Base-by-base conservation (phyloP, 1,140 invertebrate species). In the Magallana gigas region DNA sequence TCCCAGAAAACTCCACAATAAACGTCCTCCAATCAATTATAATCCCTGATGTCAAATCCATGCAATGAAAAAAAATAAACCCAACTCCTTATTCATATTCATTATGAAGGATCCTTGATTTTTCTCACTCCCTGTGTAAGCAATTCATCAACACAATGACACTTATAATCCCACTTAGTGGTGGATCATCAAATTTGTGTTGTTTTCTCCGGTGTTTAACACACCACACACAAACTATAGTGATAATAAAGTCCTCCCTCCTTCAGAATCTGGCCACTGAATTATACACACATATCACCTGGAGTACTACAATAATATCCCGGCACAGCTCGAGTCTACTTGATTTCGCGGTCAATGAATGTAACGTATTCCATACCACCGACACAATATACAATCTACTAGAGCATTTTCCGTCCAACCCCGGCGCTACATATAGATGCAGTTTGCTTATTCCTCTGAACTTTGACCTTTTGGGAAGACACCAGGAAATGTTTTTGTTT, bases 141-240 rank as follows among this genome's bases (percentile, higher is more conserved):
- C 11, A 29, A 76, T 76, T 76, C 23, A 18, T 76, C 23, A 36
- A 76, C 18, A 76, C 68, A 18, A 76, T 29, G 23, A 76, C 68
- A 36, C 18, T 23, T 12, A 29, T 23, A 76, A 8, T 12, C 60
- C 36, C 23, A 76, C 36, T 48, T 48, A 76, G 68, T 12, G 68
- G 68, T 76, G 68, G 68, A 76, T 76, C 68, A 76, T 76, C 68
- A 76, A 76, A 64, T 76, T 76, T 36, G n/a, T 76, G 68, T 48
- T 76, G 23, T 11, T 76, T 11, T 9, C 23, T 12, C 1, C 68
- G 11, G 68, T 29, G n/a, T 12, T 18, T 23, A 23, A 23, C 23
- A 68, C 18, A 76, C 36, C 68, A 76, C 8, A 29, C 36, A 5
- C 36, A 48, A 48, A 48, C 36, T 48, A 23, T 23, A 48, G 36